Percentiles rank a stretch among this genome's conserved stretches.
These are phyloP conservation scores for Phaenicophaeus curvirostris DNA, from an alignment of 2,797 vertebrate species.

Conservation along the genomic window DNA sequence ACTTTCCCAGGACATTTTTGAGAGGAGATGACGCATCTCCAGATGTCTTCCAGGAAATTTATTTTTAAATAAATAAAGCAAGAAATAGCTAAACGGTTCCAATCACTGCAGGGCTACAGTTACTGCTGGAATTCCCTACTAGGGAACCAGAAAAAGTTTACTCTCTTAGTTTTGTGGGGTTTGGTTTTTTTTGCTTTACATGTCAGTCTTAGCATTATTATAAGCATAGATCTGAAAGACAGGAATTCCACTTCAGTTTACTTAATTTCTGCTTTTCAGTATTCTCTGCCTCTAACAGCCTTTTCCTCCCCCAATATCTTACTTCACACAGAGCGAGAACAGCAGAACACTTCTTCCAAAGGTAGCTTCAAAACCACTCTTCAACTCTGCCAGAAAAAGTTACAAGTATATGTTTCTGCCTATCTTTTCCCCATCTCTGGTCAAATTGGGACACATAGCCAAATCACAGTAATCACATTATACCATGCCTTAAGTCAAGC, in stretches of 20 bases:
- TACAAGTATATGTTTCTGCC: not conserved
- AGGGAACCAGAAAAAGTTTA: not conserved
- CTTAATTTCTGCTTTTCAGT: not conserved
- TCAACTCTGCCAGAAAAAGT: not conserved
- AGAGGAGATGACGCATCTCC: conserved; percentile 67
- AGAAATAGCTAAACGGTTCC: conserved; percentile 52
- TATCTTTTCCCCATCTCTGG: not conserved
- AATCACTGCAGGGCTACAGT: conserved; percentile 1
- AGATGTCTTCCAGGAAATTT: conserved; percentile 71
- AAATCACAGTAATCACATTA: not conserved
- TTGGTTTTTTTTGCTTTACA: not conserved
- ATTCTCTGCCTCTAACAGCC: not conserved
- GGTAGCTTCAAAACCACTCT: not conserved
- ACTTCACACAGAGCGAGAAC: not conserved
- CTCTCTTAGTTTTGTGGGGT: not conserved
- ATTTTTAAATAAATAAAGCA: conserved; percentile 75
- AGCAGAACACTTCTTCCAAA: not conserved
- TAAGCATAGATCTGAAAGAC: not conserved
- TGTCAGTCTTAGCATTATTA: not conserved
- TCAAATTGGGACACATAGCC: not conserved
- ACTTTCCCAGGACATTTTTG: conserved; percentile 74
- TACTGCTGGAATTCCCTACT: conserved; percentile 23
- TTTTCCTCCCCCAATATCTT: not conserved
- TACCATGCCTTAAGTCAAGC: not conserved
- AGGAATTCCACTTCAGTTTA: not conserved